Evolutionary conservation across 2,888 invertebrate species (phyloP).

Genomic region (Thymelicus sylvestris): DNA sequence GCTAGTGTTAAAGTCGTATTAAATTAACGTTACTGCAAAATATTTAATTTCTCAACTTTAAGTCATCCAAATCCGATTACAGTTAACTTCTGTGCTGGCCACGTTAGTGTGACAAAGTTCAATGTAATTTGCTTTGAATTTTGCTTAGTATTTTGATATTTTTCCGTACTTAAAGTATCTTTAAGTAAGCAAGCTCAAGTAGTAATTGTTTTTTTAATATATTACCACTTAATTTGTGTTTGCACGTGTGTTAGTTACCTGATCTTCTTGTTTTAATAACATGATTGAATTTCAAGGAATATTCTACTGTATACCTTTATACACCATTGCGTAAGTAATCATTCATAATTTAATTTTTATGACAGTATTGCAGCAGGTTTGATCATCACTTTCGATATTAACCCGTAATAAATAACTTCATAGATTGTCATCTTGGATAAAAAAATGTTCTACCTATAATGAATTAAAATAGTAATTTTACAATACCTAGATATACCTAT

Average conservation of each 20-base stretch:
- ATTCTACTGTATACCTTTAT: conserved; percentile 61
- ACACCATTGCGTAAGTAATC: conserved; percentile 62
- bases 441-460: too few relatives aligned
- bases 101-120: conserved; percentile 10
- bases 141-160: neutral
- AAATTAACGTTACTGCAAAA: too few relatives aligned
- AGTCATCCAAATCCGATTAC: neutral
- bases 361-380: too few relatives aligned
- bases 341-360: conserved; percentile 27
- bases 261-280: neutral
- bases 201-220: neutral
- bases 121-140: conserved; percentile 7
- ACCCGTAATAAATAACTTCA: too few relatives aligned
- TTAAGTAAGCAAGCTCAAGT: neutral
- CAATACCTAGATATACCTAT: too few relatives aligned
- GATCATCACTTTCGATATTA: too few relatives aligned
- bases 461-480: too few relatives aligned
- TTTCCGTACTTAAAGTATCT: neutral
- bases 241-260: conserved; percentile 4
- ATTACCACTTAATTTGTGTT: neutral
- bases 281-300: conserved; percentile 50
- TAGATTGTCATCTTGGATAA: too few relatives aligned
- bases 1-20: neutral
- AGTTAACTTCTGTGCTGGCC: neutral
- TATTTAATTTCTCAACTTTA: neutral